phyloP scores from a whole-genome alignment of 2,888 invertebrate species.

The Aleiodes leptofemur region DNA sequence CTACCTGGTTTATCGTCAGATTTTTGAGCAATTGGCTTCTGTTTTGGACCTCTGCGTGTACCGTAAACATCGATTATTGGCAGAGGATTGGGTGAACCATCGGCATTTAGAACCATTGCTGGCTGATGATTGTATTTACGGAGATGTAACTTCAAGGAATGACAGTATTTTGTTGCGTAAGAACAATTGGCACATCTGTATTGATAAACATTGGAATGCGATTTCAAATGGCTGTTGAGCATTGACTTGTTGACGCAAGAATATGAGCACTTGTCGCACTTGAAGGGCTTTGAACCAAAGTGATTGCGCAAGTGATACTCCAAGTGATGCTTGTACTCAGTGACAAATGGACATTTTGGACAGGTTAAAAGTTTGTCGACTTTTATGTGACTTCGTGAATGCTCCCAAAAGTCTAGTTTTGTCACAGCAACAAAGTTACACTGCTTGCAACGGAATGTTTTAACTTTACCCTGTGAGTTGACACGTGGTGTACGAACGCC shows the following conservation, averaged over 20 bases:
- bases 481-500: constrained; percentile 81
- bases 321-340: constrained; percentile 98
- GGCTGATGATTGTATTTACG: constrained; percentile 94
- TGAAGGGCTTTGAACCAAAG: constrained; percentile 95
- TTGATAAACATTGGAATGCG: constrained; percentile 94
- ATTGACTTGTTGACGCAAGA: constrained; percentile 99
- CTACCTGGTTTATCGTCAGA: not conserved
- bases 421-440: constrained; percentile 90
- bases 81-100: constrained; percentile 91
- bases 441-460: constrained; percentile 94
- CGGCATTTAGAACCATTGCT: constrained; percentile 91
- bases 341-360: constrained; percentile 96
- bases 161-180: constrained; percentile 98
- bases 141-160: constrained; percentile 96
- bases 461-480: constrained; percentile 89
- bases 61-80: constrained; percentile 95
- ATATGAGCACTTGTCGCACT: constrained; percentile 92
- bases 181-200: constrained; percentile 95
- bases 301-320: constrained; percentile 98
- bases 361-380: constrained; percentile 94
- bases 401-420: constrained; percentile 96
- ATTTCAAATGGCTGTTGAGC: constrained; percentile 98
- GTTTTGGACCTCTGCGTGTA: constrained; percentile 90
- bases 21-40: constrained; percentile 65
- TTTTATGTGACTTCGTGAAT: constrained; percentile 93